Evolutionary conservation across 2,113 vertebrate species (phyloP).

Genomic region (Plectropomus leopardus): DNA sequence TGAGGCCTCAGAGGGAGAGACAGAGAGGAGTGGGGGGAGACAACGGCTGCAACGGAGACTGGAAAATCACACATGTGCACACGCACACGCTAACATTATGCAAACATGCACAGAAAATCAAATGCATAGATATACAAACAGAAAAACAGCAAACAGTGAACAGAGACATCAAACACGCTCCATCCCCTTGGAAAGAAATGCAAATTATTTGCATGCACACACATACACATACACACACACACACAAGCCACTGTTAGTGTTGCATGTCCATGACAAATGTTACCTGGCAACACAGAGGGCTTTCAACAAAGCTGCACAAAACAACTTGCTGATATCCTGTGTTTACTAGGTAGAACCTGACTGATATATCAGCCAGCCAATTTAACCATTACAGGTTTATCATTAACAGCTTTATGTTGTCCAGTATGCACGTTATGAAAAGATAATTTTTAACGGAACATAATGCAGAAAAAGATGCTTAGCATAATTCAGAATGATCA

Average conservation of each 20-base stretch:
- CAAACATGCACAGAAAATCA: background rate
- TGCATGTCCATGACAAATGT: background rate
- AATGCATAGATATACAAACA: background rate
- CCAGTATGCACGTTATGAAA: too few relatives aligned
- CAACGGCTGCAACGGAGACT: background rate
- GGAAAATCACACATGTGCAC: background rate
- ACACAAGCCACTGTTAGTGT: conserved; percentile 3
- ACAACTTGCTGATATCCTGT: background rate
- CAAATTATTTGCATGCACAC: too few relatives aligned
- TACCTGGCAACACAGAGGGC: conserved; percentile 31
- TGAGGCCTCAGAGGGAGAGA: background rate
- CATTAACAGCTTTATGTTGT: too few relatives aligned
- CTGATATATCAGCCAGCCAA: too few relatives aligned
- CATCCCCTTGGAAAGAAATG: too few relatives aligned
- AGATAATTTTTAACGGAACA: too few relatives aligned
- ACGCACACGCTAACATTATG: background rate
- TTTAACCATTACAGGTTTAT: too few relatives aligned
- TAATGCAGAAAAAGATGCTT: too few relatives aligned
- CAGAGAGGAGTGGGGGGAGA: background rate
- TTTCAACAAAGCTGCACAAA: background rate
- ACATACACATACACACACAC: too few relatives aligned
- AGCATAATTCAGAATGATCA: too few relatives aligned
- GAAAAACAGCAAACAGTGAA: background rate
- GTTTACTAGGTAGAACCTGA: too few relatives aligned
- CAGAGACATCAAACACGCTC: background rate